phyloP scores from a whole-genome alignment of 23 tunicate species.

The Trididemnum clinides region DNA sequence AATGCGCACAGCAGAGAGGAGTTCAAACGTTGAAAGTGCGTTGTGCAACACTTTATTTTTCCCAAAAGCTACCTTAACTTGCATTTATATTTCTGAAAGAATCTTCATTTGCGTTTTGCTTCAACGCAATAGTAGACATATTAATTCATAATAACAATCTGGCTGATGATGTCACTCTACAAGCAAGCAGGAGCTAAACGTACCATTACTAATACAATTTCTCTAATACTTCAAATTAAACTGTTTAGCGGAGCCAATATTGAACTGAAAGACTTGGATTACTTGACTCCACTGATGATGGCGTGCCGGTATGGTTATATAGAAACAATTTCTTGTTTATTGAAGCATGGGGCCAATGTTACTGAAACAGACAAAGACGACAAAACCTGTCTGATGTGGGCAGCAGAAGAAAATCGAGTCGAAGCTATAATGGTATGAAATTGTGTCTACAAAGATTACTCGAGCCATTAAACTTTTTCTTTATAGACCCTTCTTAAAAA shows the following conservation, averaged over 20 bases:
- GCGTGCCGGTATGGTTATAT: constrained; percentile 83
- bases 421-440: constrained; percentile 77
- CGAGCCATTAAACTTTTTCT: not conserved
- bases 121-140: not conserved
- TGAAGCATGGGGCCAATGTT: constrained; percentile 73
- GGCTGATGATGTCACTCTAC: too few relatives aligned
- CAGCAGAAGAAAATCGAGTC: constrained; percentile 88
- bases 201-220: too few relatives aligned
- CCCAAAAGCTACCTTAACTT: not conserved
- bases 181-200: too few relatives aligned
- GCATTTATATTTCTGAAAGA: too few relatives aligned
- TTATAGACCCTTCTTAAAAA: constrained; percentile 32
- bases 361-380: constrained; percentile 98
- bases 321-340: constrained; percentile 69
- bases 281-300: constrained; percentile 76
- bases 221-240: too few relatives aligned
- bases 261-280: constrained; percentile 83
- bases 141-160: too few relatives aligned
- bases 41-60: too few relatives aligned
- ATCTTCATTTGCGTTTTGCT: not conserved
- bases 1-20: too few relatives aligned
- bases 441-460: not conserved
- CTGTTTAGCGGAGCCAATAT: constrained; percentile 83
- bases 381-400: constrained; percentile 87
- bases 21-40: too few relatives aligned